Evolutionary conservation across 2,797 vertebrate species (phyloP).

Genomic region (Gila robusta): DNA sequence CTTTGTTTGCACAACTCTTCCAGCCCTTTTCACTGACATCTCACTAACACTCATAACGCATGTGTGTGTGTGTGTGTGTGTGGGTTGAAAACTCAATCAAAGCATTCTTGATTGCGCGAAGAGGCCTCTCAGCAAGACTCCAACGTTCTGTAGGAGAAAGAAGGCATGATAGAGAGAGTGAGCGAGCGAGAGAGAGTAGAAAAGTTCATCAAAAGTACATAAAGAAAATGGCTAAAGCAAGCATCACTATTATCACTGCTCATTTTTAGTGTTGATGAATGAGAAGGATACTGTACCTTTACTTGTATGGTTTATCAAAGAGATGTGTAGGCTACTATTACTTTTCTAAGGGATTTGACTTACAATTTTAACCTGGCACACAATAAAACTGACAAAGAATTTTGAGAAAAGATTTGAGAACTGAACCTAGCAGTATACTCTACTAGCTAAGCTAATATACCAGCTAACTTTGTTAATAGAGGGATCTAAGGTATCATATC

Average conservation of each 20-base stretch:
- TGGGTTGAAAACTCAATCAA: constrained; percentile 59
- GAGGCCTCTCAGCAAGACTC: constrained; percentile 55
- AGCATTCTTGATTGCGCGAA: constrained; percentile 61
- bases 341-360: neutral
- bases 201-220: constrained; percentile 5
- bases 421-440: neutral
- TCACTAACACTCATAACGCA: constrained; percentile 24
- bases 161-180: constrained; percentile 30
- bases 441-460: neutral
- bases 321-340: neutral
- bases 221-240: neutral
- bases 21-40: constrained; percentile 22
- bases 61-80: constrained; percentile 38
- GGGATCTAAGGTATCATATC: neutral
- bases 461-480: neutral
- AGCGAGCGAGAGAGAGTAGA: neutral
- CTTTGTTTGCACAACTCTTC: constrained; percentile 58
- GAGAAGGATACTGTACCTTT: neutral
- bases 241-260: neutral
- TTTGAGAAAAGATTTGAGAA: neutral
- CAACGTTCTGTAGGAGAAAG: constrained; percentile 51
- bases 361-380: neutral
- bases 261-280: neutral
- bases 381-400: neutral
- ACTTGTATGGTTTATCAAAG: neutral